phyloP scores from a whole-genome alignment of 2,888 invertebrate genomes.

The Scaptomyza parva region DNA sequence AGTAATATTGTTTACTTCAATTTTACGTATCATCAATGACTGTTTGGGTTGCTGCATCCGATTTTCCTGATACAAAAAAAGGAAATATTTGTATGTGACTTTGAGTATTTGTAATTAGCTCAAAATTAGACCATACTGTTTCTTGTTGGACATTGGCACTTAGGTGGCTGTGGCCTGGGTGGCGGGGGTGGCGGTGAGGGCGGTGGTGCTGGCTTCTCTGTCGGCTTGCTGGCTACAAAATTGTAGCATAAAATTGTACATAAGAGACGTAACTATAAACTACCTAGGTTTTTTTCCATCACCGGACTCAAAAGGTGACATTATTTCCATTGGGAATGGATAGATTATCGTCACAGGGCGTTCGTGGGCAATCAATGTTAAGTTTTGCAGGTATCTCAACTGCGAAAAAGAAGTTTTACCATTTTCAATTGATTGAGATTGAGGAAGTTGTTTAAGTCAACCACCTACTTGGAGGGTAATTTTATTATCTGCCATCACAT shows the following conservation, averaged over 20 bases:
- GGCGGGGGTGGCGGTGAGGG: too few relatives aligned
- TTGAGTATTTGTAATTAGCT: not conserved
- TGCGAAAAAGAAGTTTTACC: slow-evolving; percentile 7
- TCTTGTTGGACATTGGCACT: not conserved
- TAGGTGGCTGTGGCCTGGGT: not conserved
- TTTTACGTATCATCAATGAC: too few relatives aligned
- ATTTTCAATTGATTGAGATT: too few relatives aligned
- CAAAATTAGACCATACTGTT: not conserved
- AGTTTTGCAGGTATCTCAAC: slow-evolving; percentile 75
- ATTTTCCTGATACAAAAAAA: not conserved
- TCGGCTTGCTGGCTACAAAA: too few relatives aligned
- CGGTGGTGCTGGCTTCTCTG: too few relatives aligned
- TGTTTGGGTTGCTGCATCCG: not conserved
- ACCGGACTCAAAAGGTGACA: slow-evolving; percentile 42
- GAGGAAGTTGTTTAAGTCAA: accelerated
- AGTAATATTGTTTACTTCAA: too few relatives aligned
- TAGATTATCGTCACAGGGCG: slow-evolving; percentile 67
- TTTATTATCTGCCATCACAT: slow-evolving; percentile 74
- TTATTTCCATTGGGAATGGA: slow-evolving; percentile 74
- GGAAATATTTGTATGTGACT: not conserved
- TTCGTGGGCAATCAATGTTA: slow-evolving; percentile 70
- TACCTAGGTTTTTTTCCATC: not conserved
- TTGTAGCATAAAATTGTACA: not conserved
- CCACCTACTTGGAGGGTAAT: slow-evolving; percentile 72
- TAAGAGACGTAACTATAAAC: not conserved